phyloP scores from a whole-genome alignment of 2,888 invertebrate genomes.

The Tenthredo scrophulariae region DNA sequence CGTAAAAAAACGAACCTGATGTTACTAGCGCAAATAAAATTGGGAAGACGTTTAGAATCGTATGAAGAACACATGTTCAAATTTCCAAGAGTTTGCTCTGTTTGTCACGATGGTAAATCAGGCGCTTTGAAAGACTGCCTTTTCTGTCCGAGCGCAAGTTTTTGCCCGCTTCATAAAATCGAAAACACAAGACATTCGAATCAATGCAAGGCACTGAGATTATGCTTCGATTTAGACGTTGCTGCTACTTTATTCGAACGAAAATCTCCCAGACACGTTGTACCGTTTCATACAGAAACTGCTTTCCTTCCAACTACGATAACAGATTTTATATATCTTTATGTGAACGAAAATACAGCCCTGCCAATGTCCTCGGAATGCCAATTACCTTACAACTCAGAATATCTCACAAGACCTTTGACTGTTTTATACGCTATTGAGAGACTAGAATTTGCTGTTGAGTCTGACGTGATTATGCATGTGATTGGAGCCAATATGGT shows the following conservation, averaged over 20 bases:
- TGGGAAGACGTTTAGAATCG: constrained; percentile 61
- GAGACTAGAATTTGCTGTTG: constrained; percentile 58
- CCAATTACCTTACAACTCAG: constrained; percentile 62
- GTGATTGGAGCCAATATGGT: constrained; percentile 72
- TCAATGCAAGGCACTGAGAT: constrained; percentile 61
- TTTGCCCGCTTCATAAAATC: constrained; percentile 65
- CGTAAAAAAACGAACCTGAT: constrained; percentile 66
- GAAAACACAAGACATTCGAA: constrained; percentile 58
- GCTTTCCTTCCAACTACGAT: constrained; percentile 65
- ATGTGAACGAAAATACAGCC: constrained; percentile 58
- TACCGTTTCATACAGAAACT: constrained; percentile 61
- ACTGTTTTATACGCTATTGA: constrained; percentile 68
- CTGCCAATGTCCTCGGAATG: constrained; percentile 59
- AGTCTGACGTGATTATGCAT: constrained; percentile 67
- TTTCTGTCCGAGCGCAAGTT: constrained; percentile 68
- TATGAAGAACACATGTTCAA: constrained; percentile 70
- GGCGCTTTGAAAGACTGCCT: constrained; percentile 65
- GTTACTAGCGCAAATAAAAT: constrained; percentile 61
- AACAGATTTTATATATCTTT: constrained; percentile 63
- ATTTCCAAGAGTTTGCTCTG: constrained; percentile 69
- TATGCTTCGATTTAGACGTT: constrained; percentile 67
- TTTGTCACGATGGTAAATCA: constrained; percentile 66
- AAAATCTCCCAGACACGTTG: constrained; percentile 61
- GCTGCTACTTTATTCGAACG: constrained; percentile 58
- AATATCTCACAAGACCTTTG: constrained; percentile 70